phyloP scores from a whole-genome alignment of 2,888 invertebrate genomes.

The Theodoxus fluviatilis region DNA sequence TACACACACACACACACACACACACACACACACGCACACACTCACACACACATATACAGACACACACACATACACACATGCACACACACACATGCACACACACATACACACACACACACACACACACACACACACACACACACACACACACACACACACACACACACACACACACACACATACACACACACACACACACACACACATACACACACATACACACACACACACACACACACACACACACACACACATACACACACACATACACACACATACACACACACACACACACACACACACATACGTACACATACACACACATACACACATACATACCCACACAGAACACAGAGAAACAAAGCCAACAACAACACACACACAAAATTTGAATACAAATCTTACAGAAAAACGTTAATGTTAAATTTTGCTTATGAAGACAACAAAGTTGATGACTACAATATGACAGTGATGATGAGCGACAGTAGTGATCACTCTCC shows the following conservation, averaged over 20 bases:
- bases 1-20: not conserved
- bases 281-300: not conserved
- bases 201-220: not conserved
- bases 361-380: too few species aligned
- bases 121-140: constrained; percentile 11
- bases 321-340: too few species aligned
- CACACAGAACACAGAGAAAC: too few species aligned
- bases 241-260: constrained; percentile 22
- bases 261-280: constrained; percentile 11
- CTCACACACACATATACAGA: constrained; percentile 7
- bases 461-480: too few species aligned
- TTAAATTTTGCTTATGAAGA: too few species aligned
- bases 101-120: constrained; percentile 12
- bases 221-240: constrained; percentile 20
- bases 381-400: too few species aligned
- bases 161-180: constrained; percentile 16
- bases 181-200: not conserved
- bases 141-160: constrained; percentile 16
- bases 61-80: not conserved
- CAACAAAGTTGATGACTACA: too few species aligned
- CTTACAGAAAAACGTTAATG: too few species aligned
- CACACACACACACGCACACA: constrained; percentile 15
- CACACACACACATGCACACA: constrained; percentile 1
- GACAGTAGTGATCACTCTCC: too few species aligned
- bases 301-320: too few species aligned